phyloP scores from a whole-genome alignment of 2,888 invertebrate genomes.

The Idaea biselata region DNA sequence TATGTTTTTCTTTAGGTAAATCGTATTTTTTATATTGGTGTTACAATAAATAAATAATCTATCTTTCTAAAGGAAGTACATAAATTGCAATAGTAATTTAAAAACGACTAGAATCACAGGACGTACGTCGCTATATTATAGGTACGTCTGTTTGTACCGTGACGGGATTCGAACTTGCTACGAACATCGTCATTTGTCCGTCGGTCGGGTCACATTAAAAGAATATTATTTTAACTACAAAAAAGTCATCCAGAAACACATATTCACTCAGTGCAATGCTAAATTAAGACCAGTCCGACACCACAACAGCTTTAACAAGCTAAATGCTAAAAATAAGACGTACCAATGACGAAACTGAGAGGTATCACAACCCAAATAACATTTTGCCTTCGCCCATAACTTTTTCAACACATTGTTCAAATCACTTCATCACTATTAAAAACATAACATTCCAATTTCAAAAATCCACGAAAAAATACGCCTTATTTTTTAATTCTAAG shows the following conservation, averaged over 20 bases:
- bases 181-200: constrained; percentile 35
- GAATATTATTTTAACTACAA: constrained; percentile 50
- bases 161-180: not conserved
- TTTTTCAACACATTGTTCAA: not conserved
- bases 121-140: not conserved
- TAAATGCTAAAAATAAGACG: constrained; percentile 73
- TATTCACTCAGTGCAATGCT: constrained; percentile 71
- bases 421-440: constrained; percentile 22
- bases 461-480: constrained; percentile 35
- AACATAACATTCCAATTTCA: constrained; percentile 38
- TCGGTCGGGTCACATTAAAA: constrained; percentile 13
- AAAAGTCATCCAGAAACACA: constrained; percentile 61
- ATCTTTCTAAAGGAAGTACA: too few relatives aligned
- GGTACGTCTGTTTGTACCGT: not conserved
- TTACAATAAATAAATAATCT: too few relatives aligned
- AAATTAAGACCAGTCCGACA: constrained; percentile 75
- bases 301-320: constrained; percentile 73
- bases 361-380: constrained; percentile 68
- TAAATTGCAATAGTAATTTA: too few relatives aligned
- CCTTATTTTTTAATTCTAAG: constrained; percentile 39
- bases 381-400: constrained; percentile 22
- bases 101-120: too few relatives aligned
- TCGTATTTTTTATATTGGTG: too few relatives aligned
- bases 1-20: too few relatives aligned
- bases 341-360: constrained; percentile 69